Base-by-base conservation (phyloP, 2,797 vertebrate species). In the Ptychadena robeensis region DNA sequence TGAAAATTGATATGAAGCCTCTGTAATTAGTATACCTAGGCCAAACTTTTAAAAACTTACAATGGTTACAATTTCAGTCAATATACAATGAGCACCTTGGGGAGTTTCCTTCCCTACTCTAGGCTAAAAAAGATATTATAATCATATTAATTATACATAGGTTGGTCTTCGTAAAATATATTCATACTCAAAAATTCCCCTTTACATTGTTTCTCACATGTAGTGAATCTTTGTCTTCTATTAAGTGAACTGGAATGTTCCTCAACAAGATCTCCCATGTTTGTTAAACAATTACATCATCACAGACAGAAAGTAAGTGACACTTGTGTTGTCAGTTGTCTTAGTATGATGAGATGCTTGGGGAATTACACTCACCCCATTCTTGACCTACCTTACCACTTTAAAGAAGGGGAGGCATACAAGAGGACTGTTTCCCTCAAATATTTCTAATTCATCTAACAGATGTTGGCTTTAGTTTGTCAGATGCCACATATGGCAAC, bases 311-410 rank as follows among this genome's bases (percentile, higher is more conserved):
- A 32, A 82, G 38, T 76, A 35, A 75, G 72, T 63, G 81, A 68
- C 74, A 78, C 73, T 53, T 68, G 65, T 72, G 67, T 83, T 82
- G 72, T 48, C 65, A 40, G 38, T 63, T 59, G 57, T 82, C 64
- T 25, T 44, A 75, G 28, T 15, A 59, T 37, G 40, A 69, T 28
- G 28, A 69, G 65, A 76, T 67, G 35, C 22, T 74, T 37, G 35
- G 63, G 18, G 64, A 63, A 82, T 76, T 77, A 70, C 65, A 67
- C 14, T 73, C 38, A 48, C 40, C 63, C 48, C 67, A 64, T 59
- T 37, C 27, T 59, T 78, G 40, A 70, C 81, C 81, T 83, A 75
- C 65, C 82, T 77, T 68, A 64, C 67, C 80, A 83, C 31, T 64
- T 32, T 38, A 79, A 79, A 73, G 40, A 40, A 73, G 65, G 31